Evolutionary conservation across 2,113 vertebrate genomes (phyloP).

Genomic region (Zootoca vivipara): DNA sequence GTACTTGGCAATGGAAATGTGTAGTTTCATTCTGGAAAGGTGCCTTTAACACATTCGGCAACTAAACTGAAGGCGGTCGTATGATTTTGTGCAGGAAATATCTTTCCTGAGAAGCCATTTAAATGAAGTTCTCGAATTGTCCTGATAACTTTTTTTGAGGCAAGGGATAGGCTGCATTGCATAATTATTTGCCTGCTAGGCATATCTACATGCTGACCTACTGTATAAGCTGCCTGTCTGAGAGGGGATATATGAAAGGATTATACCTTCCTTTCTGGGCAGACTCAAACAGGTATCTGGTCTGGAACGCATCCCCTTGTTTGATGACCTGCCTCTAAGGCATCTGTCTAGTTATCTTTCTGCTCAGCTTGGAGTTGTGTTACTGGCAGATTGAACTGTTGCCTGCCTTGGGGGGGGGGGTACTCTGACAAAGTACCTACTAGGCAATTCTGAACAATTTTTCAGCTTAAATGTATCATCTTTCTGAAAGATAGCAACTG

Average conservation of each 20-base stretch:
- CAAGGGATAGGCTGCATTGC: conserved; percentile 25
- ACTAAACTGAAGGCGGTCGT: conserved; percentile 2
- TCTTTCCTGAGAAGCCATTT: conserved; percentile 62
- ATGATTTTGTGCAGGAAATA: conserved; percentile 58
- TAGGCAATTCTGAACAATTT: conserved; percentile 65
- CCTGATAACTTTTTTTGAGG: conserved; percentile 51
- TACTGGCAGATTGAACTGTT: conserved; percentile 51
- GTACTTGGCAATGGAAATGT: conserved; percentile 17
- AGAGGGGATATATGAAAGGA: conserved; percentile 45
- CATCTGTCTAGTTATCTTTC: conserved; percentile 73
- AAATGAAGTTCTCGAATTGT: conserved; percentile 56
- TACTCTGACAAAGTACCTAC: conserved; percentile 58
- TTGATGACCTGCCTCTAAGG: conserved; percentile 71
- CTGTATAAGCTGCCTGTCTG: conserved; percentile 47
- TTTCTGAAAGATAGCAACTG: conserved; percentile 35
- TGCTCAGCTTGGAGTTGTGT: conserved; percentile 47
- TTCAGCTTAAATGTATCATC: conserved; percentile 49
- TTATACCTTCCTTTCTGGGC: conserved; percentile 63
- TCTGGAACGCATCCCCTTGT: conserved; percentile 62
- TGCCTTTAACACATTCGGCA: conserved; percentile 50
- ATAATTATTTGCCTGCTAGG: conserved; percentile 45
- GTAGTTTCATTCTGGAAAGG: conserved; percentile 33
- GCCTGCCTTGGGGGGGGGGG: conserved; percentile 67
- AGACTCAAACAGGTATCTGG: conserved; percentile 57
- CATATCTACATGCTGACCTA: conserved; percentile 52